Evolutionary conservation across 2,888 invertebrate species (phyloP).

Genomic region (Patella ulyssiponensis): DNA sequence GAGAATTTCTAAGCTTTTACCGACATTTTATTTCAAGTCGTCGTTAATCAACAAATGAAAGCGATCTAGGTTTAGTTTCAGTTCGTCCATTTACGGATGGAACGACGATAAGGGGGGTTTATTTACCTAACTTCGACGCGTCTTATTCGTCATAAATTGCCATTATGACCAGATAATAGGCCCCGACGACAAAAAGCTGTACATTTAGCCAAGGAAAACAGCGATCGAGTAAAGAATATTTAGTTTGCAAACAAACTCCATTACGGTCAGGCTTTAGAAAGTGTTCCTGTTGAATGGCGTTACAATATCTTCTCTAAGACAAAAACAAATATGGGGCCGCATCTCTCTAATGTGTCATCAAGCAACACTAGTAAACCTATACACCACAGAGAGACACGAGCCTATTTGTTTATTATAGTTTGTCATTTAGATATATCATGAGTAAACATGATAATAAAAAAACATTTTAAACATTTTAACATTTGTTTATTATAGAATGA

Average conservation of each 20-base stretch:
- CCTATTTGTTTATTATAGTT: too few relatives aligned
- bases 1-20: conserved; percentile 8
- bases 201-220: conserved; percentile 7
- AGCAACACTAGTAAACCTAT: too few relatives aligned
- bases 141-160: not conserved
- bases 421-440: too few relatives aligned
- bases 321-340: too few relatives aligned
- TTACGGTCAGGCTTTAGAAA: too few relatives aligned
- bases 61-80: not conserved
- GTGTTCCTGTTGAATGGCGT: too few relatives aligned
- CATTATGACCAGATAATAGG: conserved; percentile 8
- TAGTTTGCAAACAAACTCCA: not conserved
- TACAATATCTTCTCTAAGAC: too few relatives aligned
- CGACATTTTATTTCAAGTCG: not conserved
- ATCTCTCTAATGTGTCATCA: too few relatives aligned
- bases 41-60: not conserved
- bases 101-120: not conserved
- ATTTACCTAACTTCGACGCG: not conserved
- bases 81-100: not conserved
- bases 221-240: not conserved
- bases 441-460: too few relatives aligned
- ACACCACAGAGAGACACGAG: too few relatives aligned
- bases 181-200: conserved; percentile 5
- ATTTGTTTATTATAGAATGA: too few relatives aligned
- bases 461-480: too few relatives aligned